phyloP scores from a whole-genome alignment of 2,888 invertebrate genomes.

The Pandemis corylana region DNA sequence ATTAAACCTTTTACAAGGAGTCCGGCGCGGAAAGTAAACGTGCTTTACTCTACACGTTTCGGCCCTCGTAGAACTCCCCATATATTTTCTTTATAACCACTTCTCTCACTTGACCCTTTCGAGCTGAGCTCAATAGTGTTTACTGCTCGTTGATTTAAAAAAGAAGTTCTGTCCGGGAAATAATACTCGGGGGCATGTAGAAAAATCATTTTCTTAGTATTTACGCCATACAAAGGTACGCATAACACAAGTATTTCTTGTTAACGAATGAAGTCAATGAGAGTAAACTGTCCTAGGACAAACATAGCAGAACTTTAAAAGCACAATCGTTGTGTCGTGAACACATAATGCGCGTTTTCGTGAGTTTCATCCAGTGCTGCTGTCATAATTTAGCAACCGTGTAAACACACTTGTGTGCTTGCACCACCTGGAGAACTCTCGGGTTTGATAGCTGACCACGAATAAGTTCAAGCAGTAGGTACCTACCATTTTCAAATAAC shows the following conservation, averaged over 20 bases:
- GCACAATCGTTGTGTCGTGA: too few species aligned
- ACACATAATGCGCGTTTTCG: too few species aligned
- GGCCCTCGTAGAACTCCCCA: constrained; percentile 50
- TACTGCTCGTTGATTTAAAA: constrained; percentile 46
- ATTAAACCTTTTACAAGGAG: constrained; percentile 43
- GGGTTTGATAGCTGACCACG: too few species aligned
- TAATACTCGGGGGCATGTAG: constrained; percentile 5
- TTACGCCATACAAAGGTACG: neutral
- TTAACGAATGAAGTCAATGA: neutral
- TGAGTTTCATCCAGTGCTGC: too few species aligned
- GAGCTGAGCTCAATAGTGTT: constrained; percentile 43
- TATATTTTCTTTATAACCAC: constrained; percentile 65
- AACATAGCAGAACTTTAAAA: too few species aligned
- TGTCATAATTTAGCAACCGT: too few species aligned
- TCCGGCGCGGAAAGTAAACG: constrained; percentile 38
- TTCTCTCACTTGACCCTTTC: constrained; percentile 59
- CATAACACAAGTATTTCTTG: neutral
- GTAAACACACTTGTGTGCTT: too few species aligned
- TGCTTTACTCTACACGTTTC: constrained; percentile 52
- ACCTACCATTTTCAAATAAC: too few species aligned
- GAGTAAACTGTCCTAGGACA: too few species aligned
- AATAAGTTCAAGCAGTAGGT: too few species aligned
- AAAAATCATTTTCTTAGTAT: neutral
- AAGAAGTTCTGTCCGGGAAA: constrained; percentile 17
- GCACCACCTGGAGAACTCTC: too few species aligned